Base-by-base conservation (phyloP, 2,797 vertebrate species). In the Acanthiza pusilla region DNA sequence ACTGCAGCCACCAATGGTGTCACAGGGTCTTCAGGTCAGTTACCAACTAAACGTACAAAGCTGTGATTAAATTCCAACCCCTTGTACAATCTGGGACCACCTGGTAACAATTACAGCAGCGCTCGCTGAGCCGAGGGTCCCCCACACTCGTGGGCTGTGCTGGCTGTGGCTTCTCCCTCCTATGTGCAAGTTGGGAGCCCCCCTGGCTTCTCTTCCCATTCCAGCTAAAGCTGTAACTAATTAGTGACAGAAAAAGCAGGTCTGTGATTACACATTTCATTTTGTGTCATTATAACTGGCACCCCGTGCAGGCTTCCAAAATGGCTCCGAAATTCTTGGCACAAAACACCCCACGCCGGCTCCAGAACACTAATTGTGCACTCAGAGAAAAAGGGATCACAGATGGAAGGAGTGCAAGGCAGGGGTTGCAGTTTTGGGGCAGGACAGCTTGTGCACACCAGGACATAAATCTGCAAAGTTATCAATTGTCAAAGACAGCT, bases 191-290 rank as follows among this genome's bases (percentile, higher is more conserved):
- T 2, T n/a, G 78, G 87, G 81, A 91, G 78, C 71, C 82, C 71
- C 78, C 34, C 61, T 16, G 32, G 50, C 45, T 89, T 65, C 78
- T 82, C 67, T 68, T 55, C 26, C 71, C 47, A 7, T 87, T 93
- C 89, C 88, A 84, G 85, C 88, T 36, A 29, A 89, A 87, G 94
- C 94, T 93, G 93, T 74, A 74, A 89, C 70, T 93, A 91, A 95
- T 93, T 87, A 91, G 88, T 17, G 71, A 66, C 77, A 86, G 87
- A 83, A 89, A 67, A 76, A 90, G 89, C 89, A 91, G 83, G 65
- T 58, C 89, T 88, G 89, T 81, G 93, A 88, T 73, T 86, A 73
- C 85, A 80, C 70, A 40, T 73, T 83, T 88, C 73, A 26, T 76
- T 80, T 62, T 13, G 70, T 80, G 80, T 60, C 80, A 36, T 82